Base-by-base conservation (phyloP, 2,888 invertebrate species). In the Melanophora roralis region DNA sequence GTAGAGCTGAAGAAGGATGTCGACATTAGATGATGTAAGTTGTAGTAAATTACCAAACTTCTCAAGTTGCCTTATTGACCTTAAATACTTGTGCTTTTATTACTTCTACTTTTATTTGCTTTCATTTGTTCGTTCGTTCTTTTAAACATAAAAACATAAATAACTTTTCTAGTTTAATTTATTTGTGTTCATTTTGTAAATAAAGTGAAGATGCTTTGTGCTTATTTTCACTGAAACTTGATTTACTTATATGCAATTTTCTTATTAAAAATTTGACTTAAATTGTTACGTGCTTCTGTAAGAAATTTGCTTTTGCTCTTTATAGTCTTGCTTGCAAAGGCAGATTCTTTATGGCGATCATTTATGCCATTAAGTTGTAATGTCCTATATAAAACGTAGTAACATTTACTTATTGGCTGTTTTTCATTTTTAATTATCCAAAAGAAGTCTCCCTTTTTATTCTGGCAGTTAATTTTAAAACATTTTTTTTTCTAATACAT, bases 391-490 rank as follows among this genome's bases (percentile, higher is more conserved):
- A 64, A 51, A 60, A 21, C 45, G 59, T 59, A 68, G 23, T 49
- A 47, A 7, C 19, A 45, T 71, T 68, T 73, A 21, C 57, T 65
- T 67, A 19, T 55, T 23, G 36, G 51, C 36, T 51, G 51, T 51
- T 73, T 73, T 68, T 64, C 57, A 73, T 73, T 78, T 78, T 64
- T 78, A 73, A 73, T 78, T 78, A 73, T 64, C 57, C 59, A 43
- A 53, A 73, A 64, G n/a, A n/a, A n/a, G n/a, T n/a, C n/a, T n/a
- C n/a, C n/a, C n/a, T n/a, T n/a, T n/a, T n/a, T n/a, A n/a, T n/a
- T n/a, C n/a, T n/a, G n/a, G n/a, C n/a, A n/a, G n/a, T n/a, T n/a
- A n/a, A n/a, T n/a, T n/a, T n/a, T n/a, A n/a, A n/a, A n/a, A n/a
- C n/a, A n/a, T n/a, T n/a, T n/a, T n/a, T n/a, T n/a, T n/a, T n/a